phyloP scores from a whole-genome alignment of 2,797 vertebrate species.

The Myiothlypis chrysogaster region DNA sequence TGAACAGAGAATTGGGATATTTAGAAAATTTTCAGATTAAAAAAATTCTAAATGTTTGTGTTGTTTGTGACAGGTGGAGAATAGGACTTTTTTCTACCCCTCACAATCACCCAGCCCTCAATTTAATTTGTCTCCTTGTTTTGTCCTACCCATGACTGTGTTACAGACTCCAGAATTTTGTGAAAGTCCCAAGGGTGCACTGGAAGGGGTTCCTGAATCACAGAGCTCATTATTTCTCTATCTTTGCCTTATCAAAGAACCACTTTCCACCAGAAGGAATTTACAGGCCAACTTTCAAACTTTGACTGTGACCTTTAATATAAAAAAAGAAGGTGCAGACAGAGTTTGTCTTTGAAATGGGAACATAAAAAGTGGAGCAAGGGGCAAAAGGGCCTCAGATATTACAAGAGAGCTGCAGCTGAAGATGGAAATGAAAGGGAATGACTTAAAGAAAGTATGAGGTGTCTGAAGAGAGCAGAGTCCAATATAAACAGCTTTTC shows the following conservation, averaged over 20 bases:
- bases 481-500: conserved; percentile 13
- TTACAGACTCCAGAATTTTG: neutral
- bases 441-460: neutral
- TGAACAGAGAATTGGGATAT: neutral
- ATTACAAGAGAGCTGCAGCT: neutral
- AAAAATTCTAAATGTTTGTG: neutral
- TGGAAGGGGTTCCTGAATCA: neutral
- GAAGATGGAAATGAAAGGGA: neutral
- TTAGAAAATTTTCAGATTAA: neutral
- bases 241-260: neutral
- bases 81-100: neutral
- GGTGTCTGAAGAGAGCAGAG: neutral
- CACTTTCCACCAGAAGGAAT: neutral
- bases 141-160: neutral
- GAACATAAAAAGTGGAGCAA: neutral
- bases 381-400: neutral
- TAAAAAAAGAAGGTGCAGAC: neutral
- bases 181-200: neutral
- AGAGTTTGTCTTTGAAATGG: neutral
- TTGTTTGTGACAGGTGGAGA: neutral
- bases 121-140: neutral
- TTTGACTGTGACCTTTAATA: neutral
- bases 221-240: neutral
- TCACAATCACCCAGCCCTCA: neutral
- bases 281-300: neutral